Base-by-base conservation (phyloP, 2,888 invertebrate genomes). In the Rotaria magnacalcarata region DNA sequence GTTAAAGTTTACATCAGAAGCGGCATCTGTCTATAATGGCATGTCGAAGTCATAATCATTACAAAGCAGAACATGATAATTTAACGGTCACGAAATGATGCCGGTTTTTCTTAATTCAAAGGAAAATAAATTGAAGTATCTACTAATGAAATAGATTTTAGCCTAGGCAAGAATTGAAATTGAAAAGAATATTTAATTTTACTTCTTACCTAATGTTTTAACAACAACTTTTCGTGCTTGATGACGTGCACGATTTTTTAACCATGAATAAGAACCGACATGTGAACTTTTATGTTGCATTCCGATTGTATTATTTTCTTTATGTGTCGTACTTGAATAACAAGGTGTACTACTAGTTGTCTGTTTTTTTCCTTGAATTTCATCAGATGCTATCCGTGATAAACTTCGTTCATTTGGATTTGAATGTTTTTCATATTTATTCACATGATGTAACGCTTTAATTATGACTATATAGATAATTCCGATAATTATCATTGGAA, bases 401-500 rank as follows among this genome's bases (percentile, higher is more conserved):
- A 19, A 27, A 67, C 67, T 67, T 67, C 6, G 34, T 19, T 41
- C 14, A 5, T 19, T 16, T 16, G 34, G 2, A 67, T 27, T 67
- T 67, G 34, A 34, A 19, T 4, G 2, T 34, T 67, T 67, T 80
- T 80, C 80, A 47, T 47, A 47, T 47, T n/a, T 80, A 80, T 80
- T 80, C 11, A 80, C 43, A 47, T 14, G 80, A 6, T n/a, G 21
- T 11, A 80, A 47, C 11, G 43, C 47, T 80, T 80, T 80, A 11
- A 24, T 47, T 47, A 80, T 80, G 14, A 47, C n/a, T 47, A 80
- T n/a, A 47, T 80, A 80, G n/a, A 80, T 43, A 11, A 24, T n/a
- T 80, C 80, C 80, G 24, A 80, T 80, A n/a, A 80, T 80, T 47
- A 80, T n/a, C 80, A 80, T 80, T 80, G 80, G 80, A 7, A 80